phyloP scores from a whole-genome alignment of 1,140 invertebrate species.

The Eupristina koningsbergeri region DNA sequence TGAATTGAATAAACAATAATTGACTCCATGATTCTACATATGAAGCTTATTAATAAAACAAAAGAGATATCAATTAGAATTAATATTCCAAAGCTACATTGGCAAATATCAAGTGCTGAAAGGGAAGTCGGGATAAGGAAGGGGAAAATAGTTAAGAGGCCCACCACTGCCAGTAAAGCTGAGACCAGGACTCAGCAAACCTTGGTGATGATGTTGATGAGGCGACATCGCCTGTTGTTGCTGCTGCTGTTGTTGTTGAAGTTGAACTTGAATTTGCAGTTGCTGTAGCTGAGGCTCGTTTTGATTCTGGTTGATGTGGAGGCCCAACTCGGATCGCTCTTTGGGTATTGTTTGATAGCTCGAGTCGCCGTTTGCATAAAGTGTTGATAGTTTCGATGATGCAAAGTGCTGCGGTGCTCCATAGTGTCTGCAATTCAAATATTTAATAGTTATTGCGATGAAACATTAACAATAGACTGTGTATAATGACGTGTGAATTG shows the following conservation, averaged over 20 bases:
- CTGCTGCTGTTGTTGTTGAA: constrained; percentile 75
- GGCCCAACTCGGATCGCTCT: constrained; percentile 69
- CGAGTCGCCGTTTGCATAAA: constrained; percentile 64
- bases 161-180: constrained; percentile 78
- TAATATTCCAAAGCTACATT: background rate
- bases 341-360: constrained; percentile 69
- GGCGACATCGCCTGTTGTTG: constrained; percentile 69
- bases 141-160: constrained; percentile 50
- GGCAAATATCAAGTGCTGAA: background rate
- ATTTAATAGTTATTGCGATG: background rate
- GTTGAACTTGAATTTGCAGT: constrained; percentile 79
- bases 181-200: constrained; percentile 79
- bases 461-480: too few species aligned
- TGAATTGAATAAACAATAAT: background rate
- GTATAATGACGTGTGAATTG: too few species aligned
- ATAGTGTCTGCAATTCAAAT: constrained; percentile 62
- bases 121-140: background rate
- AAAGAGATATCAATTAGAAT: background rate
- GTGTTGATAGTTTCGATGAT: constrained; percentile 61
- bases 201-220: constrained; percentile 76
- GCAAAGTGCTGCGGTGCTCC: constrained; percentile 66
- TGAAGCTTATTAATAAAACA: background rate
- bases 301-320: constrained; percentile 70
- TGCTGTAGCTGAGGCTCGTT: constrained; percentile 77
- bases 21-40: background rate